These are phyloP conservation scores for Tachysurus vachellii DNA, from an alignment of 2,113 vertebrate species.

Conservation along the genomic window DNA sequence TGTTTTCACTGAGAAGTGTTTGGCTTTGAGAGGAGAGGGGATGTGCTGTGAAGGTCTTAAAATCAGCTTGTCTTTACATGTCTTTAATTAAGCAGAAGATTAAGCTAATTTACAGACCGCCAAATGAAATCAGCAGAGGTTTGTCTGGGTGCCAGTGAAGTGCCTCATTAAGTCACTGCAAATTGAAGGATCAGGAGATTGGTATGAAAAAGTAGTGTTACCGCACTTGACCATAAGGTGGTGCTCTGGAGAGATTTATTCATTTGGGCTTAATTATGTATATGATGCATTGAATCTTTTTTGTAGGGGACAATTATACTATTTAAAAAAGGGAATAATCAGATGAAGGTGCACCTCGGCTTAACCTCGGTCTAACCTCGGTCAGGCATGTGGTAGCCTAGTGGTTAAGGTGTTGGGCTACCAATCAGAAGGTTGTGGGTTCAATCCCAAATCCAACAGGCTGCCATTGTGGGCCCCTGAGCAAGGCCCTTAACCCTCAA, in stretches of 20 bases:
- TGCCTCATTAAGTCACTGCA: slow-evolving; percentile 35
- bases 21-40: slow-evolving; percentile 9
- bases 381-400: too few species aligned
- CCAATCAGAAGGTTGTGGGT: too few species aligned
- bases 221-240: slow-evolving; percentile 19
- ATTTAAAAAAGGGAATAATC: background rate
- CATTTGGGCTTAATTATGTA: background rate
- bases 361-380: background rate
- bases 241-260: slow-evolving; percentile 6
- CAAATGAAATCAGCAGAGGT: slow-evolving; percentile 47
- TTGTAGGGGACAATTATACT: background rate
- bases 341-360: background rate
- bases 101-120: slow-evolving; percentile 42
- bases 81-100: slow-evolving; percentile 50
- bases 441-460: too few species aligned
- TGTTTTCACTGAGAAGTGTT: slow-evolving; percentile 1
- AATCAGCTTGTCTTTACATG: slow-evolving; percentile 45
- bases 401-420: too few species aligned
- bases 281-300: background rate
- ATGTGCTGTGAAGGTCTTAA: slow-evolving; percentile 9
- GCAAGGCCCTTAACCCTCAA: too few species aligned
- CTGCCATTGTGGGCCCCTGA: too few species aligned
- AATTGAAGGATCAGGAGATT: slow-evolving; percentile 7
- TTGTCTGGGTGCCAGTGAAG: slow-evolving; percentile 41
- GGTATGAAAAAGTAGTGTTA: background rate